Base-by-base conservation (phyloP, 23 tunicate genomes). In the Halocynthia roretzi region DNA sequence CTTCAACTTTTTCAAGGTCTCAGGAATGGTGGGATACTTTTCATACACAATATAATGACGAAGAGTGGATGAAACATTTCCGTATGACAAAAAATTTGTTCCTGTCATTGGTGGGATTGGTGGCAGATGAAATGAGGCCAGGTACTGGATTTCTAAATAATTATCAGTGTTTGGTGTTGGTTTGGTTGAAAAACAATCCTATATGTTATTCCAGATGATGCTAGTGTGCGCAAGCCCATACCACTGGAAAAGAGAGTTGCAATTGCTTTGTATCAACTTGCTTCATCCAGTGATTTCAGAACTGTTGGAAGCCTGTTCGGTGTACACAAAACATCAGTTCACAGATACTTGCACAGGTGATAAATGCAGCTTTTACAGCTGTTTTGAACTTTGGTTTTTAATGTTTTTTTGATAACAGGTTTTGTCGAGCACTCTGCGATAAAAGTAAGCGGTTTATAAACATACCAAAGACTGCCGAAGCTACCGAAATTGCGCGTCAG, bases 241-340 rank as follows among this genome's bases (percentile, higher is more conserved):
- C 82, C 82, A 51, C 61, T 64, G 14, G 74, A 78, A 17, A 78
- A 56, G 55, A 78, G 82, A 78, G 52, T 64, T 0, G 82, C 73
- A 51, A 78, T 78, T 50, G 82, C 82, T n/a, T 10, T 78, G 48
- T 78, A 67, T n/a, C 66, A 61, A 48, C 66, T 78, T 22, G 82
- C 77, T 44, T 78, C 82, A 10, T 19, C 82, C 10, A 51, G 54
- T 78, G 82, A 78, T 52, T 78, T 61, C 18, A 63, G 75, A 64
- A 65, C 66, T 14, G 76, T 78, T 10, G 82, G 71, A 49, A 52
- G 55, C 53, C 44, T 64, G 52, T 78, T 78, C 62, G 82, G 82
- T 40, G 82, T 78, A 17, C 69, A 53, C 57, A 78, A 78, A 66
- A 61, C 82, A 21, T 78, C 82, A 14, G 82, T 78, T 5, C 70